Conservation (phyloP, 1,140 invertebrate genomes). For the Drosophila melanica region DNA sequence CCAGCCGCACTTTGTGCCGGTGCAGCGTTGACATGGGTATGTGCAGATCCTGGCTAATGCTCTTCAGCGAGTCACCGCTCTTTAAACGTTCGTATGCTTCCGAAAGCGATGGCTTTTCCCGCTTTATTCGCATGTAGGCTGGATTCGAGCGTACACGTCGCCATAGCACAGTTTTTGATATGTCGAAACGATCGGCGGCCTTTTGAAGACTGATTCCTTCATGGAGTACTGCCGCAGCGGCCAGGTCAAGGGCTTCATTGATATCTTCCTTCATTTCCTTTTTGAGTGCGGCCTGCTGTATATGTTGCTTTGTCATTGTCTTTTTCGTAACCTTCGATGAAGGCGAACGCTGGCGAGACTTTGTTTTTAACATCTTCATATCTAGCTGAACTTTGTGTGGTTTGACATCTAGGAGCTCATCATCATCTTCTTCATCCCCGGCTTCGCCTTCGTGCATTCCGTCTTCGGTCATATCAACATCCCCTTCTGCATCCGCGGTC, state of each 20-base stretch:
- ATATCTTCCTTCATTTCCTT: slow-evolving; percentile 60
- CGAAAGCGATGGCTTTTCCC: slow-evolving; percentile 84
- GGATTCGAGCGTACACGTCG: slow-evolving; percentile 85
- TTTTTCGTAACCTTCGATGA: slow-evolving; percentile 40
- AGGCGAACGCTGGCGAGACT: slow-evolving; percentile 28
- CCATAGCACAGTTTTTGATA: slow-evolving; percentile 87
- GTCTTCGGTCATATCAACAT: slow-evolving; percentile 38
- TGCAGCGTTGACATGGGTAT: slow-evolving; percentile 87
- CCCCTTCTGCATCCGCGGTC: slow-evolving; percentile 35
- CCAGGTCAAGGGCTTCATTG: slow-evolving; percentile 83
- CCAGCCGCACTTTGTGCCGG: slow-evolving; percentile 85
- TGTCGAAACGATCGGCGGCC: slow-evolving; percentile 85
- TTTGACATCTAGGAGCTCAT: slow-evolving; percentile 56
- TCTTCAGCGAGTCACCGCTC: slow-evolving; percentile 86
- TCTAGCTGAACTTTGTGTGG: slow-evolving; percentile 43
- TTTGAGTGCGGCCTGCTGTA: slow-evolving; percentile 54
- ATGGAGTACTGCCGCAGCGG: slow-evolving; percentile 85
- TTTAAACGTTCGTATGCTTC: slow-evolving; percentile 85
- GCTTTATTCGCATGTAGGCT: slow-evolving; percentile 84
- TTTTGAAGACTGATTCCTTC: slow-evolving; percentile 86
- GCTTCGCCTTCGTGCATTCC: slow-evolving; percentile 43
- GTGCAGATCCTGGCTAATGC: slow-evolving; percentile 85
- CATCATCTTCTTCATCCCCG: slow-evolving; percentile 49
- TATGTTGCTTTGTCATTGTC: slow-evolving; percentile 35
- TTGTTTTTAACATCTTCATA: slow-evolving; percentile 41